These are phyloP conservation scores for Myodes glareolus DNA, from an alignment of 2,113 vertebrate species.

Conservation along the genomic window DNA sequence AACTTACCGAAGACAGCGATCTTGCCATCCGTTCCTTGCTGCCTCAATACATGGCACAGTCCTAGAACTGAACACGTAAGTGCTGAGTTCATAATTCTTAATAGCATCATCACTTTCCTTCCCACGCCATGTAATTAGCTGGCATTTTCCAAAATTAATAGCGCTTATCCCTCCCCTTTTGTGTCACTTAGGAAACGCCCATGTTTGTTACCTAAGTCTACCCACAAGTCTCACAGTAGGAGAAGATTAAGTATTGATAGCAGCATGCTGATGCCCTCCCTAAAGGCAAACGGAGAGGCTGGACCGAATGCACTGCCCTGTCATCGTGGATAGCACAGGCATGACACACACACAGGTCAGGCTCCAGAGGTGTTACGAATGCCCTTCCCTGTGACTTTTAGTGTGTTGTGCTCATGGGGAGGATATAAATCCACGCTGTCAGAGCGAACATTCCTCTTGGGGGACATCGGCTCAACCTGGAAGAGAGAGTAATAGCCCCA, in stretches of 20 bases:
- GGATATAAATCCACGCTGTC: constrained; percentile 66
- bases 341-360: fast-evolving
- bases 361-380: not conserved
- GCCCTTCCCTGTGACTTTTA: not conserved
- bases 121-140: not conserved
- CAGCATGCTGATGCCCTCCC: not conserved
- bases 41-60: not conserved
- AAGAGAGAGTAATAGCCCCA: constrained; percentile 68
- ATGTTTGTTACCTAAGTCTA: not conserved
- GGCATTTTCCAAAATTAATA: not conserved
- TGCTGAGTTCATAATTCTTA: not conserved
- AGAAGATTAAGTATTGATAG: constrained; percentile 36
- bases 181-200: constrained; percentile 13
- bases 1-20: not conserved
- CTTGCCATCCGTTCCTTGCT: not conserved
- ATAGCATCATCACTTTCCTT: not conserved
- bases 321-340: not conserved
- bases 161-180: not conserved
- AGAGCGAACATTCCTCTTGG: constrained; percentile 63
- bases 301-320: not conserved
- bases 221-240: not conserved
- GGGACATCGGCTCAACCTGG: constrained; percentile 33
- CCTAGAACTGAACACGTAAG: not conserved
- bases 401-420: constrained; percentile 14
- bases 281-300: constrained; percentile 7